Percentiles rank a stretch among this genome's conserved stretches.
phyloP scores from a whole-genome alignment of 92 coral and sea anemone genomes.

The Anthopleura xanthogrammica region DNA sequence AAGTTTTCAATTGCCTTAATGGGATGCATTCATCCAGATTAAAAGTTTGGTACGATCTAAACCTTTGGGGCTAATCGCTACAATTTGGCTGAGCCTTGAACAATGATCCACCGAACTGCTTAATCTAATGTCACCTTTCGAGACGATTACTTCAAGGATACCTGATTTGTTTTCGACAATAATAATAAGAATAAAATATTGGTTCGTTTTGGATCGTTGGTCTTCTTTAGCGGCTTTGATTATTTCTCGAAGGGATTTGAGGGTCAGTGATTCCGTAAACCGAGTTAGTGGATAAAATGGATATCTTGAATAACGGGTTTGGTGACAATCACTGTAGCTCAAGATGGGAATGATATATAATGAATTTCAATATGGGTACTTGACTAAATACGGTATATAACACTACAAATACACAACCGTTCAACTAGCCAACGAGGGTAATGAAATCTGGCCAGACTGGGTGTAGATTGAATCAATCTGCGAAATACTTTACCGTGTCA shows the following conservation, averaged over 20 bases:
- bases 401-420: slow-evolving; percentile 8
- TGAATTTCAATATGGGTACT: slow-evolving; percentile 29
- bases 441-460: slow-evolving; percentile 21
- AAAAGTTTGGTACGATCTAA: slow-evolving; percentile 9
- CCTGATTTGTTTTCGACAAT: slow-evolving; percentile 62
- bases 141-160: slow-evolving; percentile 54
- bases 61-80: slow-evolving; percentile 56
- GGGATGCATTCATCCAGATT: slow-evolving; percentile 27
- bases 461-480: slow-evolving; percentile 17
- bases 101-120: slow-evolving; percentile 72
- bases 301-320: slow-evolving; percentile 45
- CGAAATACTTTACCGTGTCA: slow-evolving; percentile 12
- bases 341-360: slow-evolving; percentile 19
- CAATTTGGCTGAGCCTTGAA: slow-evolving; percentile 56
- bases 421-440: slow-evolving; percentile 18
- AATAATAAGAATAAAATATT: slow-evolving; percentile 42
- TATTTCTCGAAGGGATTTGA: neutral
- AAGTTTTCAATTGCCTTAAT: slow-evolving; percentile 52
- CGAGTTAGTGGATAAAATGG: slow-evolving; percentile 6
- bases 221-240: neutral
- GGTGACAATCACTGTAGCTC: slow-evolving; percentile 30
- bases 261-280: slow-evolving; percentile 3
- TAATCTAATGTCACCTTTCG: slow-evolving; percentile 84
- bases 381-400: slow-evolving; percentile 5
- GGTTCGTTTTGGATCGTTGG: slow-evolving; percentile 19